Conservation (phyloP, 2,888 invertebrate species). For the Amiota mariae region DNA sequence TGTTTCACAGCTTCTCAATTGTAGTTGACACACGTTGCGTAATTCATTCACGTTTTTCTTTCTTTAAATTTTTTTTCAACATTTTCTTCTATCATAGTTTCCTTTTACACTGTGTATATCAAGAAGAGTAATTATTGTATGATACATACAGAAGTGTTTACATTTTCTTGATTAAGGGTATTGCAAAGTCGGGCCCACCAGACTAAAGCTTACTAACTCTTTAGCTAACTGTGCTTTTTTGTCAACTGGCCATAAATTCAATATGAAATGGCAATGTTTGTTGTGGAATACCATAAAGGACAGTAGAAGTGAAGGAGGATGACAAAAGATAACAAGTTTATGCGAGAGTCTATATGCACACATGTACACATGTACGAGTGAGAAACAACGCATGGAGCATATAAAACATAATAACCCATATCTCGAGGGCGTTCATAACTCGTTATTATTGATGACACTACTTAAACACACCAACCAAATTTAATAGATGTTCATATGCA, state of each 20-base stretch:
- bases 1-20: too few species aligned
- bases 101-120: too few species aligned
- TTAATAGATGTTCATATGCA: neutral
- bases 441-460: neutral
- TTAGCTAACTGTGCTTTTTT: neutral
- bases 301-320: neutral
- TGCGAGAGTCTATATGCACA: neutral
- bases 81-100: too few species aligned
- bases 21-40: too few species aligned
- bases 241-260: constrained; percentile 22
- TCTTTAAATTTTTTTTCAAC: too few species aligned
- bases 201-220: too few species aligned
- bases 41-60: too few species aligned
- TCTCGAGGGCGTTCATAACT: constrained; percentile 26
- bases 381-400: constrained; percentile 5
- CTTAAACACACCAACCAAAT: neutral
- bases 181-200: too few species aligned
- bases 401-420: constrained; percentile 22
- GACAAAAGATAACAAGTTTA: neutral
- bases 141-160: too few species aligned
- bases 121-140: too few species aligned
- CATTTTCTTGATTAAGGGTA: too few species aligned
- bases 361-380: neutral
- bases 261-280: constrained; percentile 7
- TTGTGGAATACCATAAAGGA: neutral